A percentile compares a stretch with the other conserved stretches of the same genome.
phyloP scores from a whole-genome alignment of 2,113 vertebrate genomes.

The Aspidoscelis tigris region DNA sequence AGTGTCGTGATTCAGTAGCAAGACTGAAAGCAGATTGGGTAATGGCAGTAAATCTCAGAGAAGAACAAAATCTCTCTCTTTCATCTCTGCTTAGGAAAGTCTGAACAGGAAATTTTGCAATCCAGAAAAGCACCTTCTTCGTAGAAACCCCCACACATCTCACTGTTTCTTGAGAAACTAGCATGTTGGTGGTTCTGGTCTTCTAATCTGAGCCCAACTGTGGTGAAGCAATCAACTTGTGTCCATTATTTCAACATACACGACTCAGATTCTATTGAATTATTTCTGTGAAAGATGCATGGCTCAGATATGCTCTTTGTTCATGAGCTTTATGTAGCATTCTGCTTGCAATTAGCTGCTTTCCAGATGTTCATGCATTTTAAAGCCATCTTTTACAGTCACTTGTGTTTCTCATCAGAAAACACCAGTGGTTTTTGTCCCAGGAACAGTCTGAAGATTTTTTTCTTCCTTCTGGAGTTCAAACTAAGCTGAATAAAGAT shows the following conservation, averaged over 20 bases:
- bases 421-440: conserved; percentile 49
- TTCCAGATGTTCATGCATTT: conserved; percentile 74
- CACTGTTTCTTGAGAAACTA: conserved; percentile 44
- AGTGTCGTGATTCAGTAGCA: no score
- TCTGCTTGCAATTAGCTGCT: conserved; percentile 72
- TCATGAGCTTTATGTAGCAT: conserved; percentile 68
- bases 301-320: conserved; percentile 62
- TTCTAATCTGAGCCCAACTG: conserved; percentile 20
- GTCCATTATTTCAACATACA: conserved; percentile 67
- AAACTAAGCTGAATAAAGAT: conserved; percentile 46
- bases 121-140: neutral
- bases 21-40: no score
- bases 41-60: no score
- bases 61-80: no score
- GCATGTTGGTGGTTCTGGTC: conserved; percentile 57
- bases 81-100: neutral
- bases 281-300: conserved; percentile 60
- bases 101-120: conserved; percentile 5
- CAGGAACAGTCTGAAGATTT: conserved; percentile 55
- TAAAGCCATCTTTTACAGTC: conserved; percentile 60
- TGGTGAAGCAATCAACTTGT: conserved; percentile 45
- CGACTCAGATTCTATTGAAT: conserved; percentile 68
- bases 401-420: conserved; percentile 65
- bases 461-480: conserved; percentile 40
- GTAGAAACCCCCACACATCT: neutral